Evolutionary conservation across 2,888 invertebrate genomes (phyloP).

Genomic region (Eumerus sabulonum): DNA sequence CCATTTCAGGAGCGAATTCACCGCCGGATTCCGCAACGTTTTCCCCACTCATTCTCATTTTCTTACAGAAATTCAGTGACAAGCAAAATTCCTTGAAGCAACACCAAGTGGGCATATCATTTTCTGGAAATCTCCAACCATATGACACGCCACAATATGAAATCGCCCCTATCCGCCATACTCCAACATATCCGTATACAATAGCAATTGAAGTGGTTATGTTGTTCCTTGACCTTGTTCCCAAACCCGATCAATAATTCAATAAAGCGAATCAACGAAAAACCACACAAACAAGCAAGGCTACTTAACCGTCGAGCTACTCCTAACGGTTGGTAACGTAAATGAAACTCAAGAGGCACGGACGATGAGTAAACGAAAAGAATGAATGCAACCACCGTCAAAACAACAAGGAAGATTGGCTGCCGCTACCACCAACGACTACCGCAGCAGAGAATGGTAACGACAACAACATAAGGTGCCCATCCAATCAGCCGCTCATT

Average conservation of each 20-base stretch:
- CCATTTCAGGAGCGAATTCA: too few species aligned
- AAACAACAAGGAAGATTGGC: too few species aligned
- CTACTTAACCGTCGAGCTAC: too few species aligned
- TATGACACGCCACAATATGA: not conserved
- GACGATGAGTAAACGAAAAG: not conserved
- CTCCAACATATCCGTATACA: conserved; percentile 5
- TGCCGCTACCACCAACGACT: too few species aligned
- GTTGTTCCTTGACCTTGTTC: conserved; percentile 67
- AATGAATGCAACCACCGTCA: not conserved
- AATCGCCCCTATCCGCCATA: not conserved
- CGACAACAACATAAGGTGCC: not conserved
- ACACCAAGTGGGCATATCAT: not conserved
- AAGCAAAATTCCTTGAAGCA: not conserved
- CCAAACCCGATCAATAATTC: conserved; percentile 66
- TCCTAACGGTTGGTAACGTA: too few species aligned
- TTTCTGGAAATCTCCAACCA: not conserved
- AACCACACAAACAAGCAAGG: too few species aligned
- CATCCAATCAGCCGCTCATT: too few species aligned
- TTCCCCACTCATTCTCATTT: too few species aligned
- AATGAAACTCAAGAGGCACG: not conserved
- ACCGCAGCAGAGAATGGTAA: too few species aligned
- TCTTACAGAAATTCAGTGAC: conserved; percentile 1
- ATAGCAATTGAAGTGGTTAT: conserved; percentile 55
- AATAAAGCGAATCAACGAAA: conserved; percentile 54
- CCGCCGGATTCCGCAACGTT: too few species aligned